phyloP scores from a whole-genome alignment of 2,797 vertebrate genomes.

The Sitta carolinensis region DNA sequence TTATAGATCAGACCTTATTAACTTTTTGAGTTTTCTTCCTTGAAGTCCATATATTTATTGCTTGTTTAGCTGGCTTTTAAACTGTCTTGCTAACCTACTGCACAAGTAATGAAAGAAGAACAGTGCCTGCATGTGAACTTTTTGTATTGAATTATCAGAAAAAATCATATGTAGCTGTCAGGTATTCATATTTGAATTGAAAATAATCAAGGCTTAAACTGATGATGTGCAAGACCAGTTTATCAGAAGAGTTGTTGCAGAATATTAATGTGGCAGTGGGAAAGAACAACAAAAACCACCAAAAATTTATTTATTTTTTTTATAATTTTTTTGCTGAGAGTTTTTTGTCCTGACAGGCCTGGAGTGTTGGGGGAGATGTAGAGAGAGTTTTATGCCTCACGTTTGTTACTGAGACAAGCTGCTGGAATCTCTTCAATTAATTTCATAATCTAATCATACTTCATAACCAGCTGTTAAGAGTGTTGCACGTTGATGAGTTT shows the following conservation, averaged over 20 bases:
- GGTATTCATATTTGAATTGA: not conserved
- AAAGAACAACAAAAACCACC: not conserved
- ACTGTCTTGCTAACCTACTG: not conserved
- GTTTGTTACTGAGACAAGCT: not conserved
- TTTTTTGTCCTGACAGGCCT: not conserved
- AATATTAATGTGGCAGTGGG: not conserved
- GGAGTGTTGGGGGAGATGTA: rapidly evolving
- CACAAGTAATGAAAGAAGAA: not conserved
- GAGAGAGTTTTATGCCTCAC: not conserved
- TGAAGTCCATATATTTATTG: not conserved
- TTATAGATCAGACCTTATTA: not conserved
- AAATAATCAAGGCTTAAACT: not conserved
- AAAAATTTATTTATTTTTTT: not conserved
- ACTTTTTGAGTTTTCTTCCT: not conserved
- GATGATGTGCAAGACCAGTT: not conserved
- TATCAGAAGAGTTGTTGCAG: not conserved
- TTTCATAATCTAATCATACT: not conserved
- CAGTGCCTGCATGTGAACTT: not conserved
- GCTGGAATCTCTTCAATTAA: not conserved
- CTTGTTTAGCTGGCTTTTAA: not conserved
- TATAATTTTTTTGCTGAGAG: not conserved
- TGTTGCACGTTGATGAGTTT: not conserved
- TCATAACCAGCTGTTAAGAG: not conserved
- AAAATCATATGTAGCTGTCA: not conserved
- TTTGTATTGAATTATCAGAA: not conserved